Percentiles rank a stretch among this genome's conserved stretches.
phyloP scores from a whole-genome alignment of 2,113 vertebrate genomes.

The Eretmochelys imbricata region DNA sequence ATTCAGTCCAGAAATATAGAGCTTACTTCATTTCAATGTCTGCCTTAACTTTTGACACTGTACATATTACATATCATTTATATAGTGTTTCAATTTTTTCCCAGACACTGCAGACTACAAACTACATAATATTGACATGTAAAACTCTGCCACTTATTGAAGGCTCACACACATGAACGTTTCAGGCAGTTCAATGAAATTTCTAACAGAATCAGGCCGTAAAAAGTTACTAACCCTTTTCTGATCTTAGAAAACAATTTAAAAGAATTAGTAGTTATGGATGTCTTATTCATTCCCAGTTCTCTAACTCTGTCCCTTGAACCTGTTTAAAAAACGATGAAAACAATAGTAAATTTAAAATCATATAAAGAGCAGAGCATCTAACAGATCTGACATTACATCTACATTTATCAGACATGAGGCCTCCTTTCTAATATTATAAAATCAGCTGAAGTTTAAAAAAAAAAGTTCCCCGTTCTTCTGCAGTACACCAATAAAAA shows the following conservation, averaged over 20 bases:
- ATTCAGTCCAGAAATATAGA: constrained; percentile 82
- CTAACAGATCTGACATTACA: constrained; percentile 70
- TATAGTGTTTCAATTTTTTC: constrained; percentile 80
- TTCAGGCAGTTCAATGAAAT: constrained; percentile 84
- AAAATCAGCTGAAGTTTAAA: constrained; percentile 73
- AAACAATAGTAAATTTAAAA: constrained; percentile 78
- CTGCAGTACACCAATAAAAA: constrained; percentile 74
- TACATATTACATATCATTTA: constrained; percentile 82
- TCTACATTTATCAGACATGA: constrained; percentile 71
- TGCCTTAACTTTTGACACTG: constrained; percentile 81
- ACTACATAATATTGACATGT: constrained; percentile 82
- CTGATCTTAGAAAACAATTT: constrained; percentile 81
- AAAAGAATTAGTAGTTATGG: constrained; percentile 83
- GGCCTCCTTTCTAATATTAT: constrained; percentile 67
- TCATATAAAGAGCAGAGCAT: constrained; percentile 67
- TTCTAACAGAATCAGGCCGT: constrained; percentile 79
- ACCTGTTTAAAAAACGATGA: constrained; percentile 85
- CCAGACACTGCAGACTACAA: constrained; percentile 84
- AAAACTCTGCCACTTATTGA: constrained; percentile 81
- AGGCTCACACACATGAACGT: constrained; percentile 82
- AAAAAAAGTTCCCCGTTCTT: constrained; percentile 60
- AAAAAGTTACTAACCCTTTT: constrained; percentile 81
- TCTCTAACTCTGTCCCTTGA: constrained; percentile 85
- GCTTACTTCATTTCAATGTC: constrained; percentile 79
- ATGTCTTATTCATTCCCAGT: constrained; percentile 86